These are phyloP conservation scores for Chlorops oryzae DNA, from an alignment of 1,140 invertebrate species.

Conservation along the genomic window DNA sequence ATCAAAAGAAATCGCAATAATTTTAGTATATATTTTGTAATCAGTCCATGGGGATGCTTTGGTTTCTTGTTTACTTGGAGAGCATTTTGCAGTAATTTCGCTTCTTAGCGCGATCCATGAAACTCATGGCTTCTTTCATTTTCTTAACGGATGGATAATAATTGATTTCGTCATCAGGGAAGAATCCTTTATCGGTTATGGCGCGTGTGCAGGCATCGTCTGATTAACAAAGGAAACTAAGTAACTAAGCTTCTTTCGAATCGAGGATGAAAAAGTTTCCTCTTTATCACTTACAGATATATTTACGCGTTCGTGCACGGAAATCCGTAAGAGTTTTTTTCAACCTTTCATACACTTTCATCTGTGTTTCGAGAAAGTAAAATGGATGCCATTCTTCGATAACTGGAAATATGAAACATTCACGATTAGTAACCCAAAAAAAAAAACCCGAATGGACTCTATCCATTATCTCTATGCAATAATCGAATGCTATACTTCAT, in stretches of 20 bases:
- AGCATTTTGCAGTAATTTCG: conserved; percentile 65
- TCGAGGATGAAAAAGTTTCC: too few relatives aligned
- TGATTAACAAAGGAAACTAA: conserved; percentile 61
- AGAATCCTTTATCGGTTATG: conserved; percentile 66
- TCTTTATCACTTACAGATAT: conserved; percentile 49
- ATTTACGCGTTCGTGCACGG: conserved; percentile 23
- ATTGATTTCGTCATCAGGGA: conserved; percentile 59
- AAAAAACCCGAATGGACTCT: too few relatives aligned
- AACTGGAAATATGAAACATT: conserved; percentile 13
- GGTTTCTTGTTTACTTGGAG: conserved; percentile 52
- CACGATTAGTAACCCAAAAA: too few relatives aligned
- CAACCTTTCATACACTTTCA: conserved; percentile 44
- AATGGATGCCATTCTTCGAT: conserved; percentile 58
- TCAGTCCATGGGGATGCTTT: background rate
- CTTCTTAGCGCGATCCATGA: conserved; percentile 76
- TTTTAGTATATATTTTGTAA: background rate
- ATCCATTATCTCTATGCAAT: too few relatives aligned
- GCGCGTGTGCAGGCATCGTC: conserved; percentile 65
- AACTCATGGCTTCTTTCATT: conserved; percentile 63
- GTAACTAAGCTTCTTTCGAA: conserved; percentile 53
- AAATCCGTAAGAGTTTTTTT: conserved; percentile 27
- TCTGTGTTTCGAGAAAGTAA: conserved; percentile 63
- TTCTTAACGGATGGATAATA: conserved; percentile 51
- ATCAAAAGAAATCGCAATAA: background rate
- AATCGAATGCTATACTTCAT: too few relatives aligned